phyloP scores from a whole-genome alignment of 2,113 vertebrate species.

The Amblyopsis rosae region DNA sequence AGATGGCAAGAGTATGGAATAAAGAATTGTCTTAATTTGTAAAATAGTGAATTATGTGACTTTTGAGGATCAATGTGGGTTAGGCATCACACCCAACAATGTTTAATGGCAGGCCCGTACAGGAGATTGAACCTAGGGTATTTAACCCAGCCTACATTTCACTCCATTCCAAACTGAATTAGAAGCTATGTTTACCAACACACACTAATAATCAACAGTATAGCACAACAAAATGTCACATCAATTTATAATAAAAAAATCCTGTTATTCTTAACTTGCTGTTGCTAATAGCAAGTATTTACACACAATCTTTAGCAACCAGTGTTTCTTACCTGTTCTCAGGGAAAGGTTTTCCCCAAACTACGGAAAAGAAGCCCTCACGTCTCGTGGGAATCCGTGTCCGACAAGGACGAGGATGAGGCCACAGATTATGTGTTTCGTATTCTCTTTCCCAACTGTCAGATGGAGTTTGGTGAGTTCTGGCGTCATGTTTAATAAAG shows the following conservation, averaged over 20 bases:
- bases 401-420: constrained; percentile 95
- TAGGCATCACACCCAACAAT: no score
- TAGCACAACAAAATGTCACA: background rate
- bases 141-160: no score
- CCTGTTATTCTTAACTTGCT: no score
- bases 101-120: no score
- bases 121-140: no score
- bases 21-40: no score
- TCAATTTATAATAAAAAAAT: no score
- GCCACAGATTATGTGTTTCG: constrained; percentile 97
- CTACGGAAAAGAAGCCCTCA: constrained; percentile 90
- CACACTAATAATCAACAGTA: background rate
- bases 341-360: constrained; percentile 98
- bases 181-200: background rate
- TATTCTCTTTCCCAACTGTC: constrained; percentile 89
- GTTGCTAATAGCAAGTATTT: no score
- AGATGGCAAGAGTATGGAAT: no score
- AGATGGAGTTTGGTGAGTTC: constrained; percentile 88
- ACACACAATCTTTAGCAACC: no score
- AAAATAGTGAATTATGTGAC: no score
- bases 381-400: constrained; percentile 87
- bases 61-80: no score
- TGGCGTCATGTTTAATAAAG: constrained; percentile 20
- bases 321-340: background rate
- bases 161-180: background rate